Base-by-base conservation (phyloP, 2,797 vertebrate species). In the Menidia menidia region DNA sequence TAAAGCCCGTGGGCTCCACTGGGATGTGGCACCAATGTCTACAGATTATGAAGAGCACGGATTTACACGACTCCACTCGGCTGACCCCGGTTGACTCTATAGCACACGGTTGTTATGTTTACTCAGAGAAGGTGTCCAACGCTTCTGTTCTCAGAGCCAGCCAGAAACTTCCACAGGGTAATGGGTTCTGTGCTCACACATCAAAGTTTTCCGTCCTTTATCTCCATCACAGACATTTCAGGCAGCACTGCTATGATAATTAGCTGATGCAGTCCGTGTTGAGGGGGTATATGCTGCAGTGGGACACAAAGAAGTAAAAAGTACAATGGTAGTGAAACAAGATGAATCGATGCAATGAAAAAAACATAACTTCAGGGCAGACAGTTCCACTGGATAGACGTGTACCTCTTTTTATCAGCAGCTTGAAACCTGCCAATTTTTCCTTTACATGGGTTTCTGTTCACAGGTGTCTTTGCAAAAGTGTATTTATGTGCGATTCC, bases 321-420 rank as follows among this genome's bases (percentile, higher is more conserved):
- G 31, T 54, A 3, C 32, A 16, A 31, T 25, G 16, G 42, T 16
- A 30, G 15, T 5, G 4, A 44, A 25, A 14, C 18, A 4, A 31
- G 42, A 13, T 3, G 18, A 30, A 7, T 31, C 13, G 30, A 39
- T 50, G n/a, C 0, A 39, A 35, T 18, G 31, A 2, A 7, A 12
- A 33, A 14, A 12, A 3, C 12, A 8, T 12, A 3, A 19, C n/a
- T 32, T 8, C 8, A 18, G 9, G 13, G 48, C 52, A n/a, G 35
- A 48, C 71, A 61, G 55, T 77, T 68, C 51, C 80, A 73, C 71
- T 54, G 64, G 45, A 78, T 61, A 31, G 65, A 75, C 48, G 4
- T 48, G 62, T 62, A 55, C 35, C 45, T 65, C 41, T 12, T 48
- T 75, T 54, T 63, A 31, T 69, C 45, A 18, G 30, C 16, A 6